Evolutionary conservation across 2,797 vertebrate species (phyloP), one percentile per base, ranked within the genome.

Genomic region (Neostethus bicornis): DNA sequence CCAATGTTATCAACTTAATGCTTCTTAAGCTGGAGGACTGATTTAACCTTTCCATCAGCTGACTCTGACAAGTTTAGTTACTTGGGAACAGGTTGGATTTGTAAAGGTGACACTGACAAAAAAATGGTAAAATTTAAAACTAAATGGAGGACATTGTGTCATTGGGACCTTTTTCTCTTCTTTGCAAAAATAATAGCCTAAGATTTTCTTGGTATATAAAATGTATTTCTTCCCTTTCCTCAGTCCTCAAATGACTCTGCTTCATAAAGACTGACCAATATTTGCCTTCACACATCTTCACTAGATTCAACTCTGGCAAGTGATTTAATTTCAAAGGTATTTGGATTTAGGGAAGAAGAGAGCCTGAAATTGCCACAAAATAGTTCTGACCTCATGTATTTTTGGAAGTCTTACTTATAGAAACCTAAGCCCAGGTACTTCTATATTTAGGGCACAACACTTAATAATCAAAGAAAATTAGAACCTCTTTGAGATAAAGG

Each of bases 21-120:
- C 0, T 39, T 14, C 26, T 14, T 0, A 19, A 12, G 24, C 26
- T 0, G 6, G 23, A 20, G 17, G 35, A 16, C 13, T 6, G 29
- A 39, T 10, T 35, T 12, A 45, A 45, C 31, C 11, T 20, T 9
- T 17, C 20, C 37, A 8, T 12, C 7, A 21, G 14, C 0, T 29
- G 17, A 20, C 24, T 45, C 31, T 51, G 10, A 17, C 20, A 11
- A 25, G 5, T 13, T 23, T n/a, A 34, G 8, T 26, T n/a, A 4
- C 7, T 7, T 9, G 25, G 24, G 43, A n/a, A 16, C 8, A 7
- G 8, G 23, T 38, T 37, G 38, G 17, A 17, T 19, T 17, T 19
- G 17, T 17, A 19, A 7, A 19, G 8, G 17, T 37, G 13, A 16
- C 5, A 37, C 35, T n/a, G 4, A 37, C 14, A 16, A n/a, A 3